Evolutionary conservation across 1,140 invertebrate species (phyloP).

Genomic region (Drosophila simulans): DNA sequence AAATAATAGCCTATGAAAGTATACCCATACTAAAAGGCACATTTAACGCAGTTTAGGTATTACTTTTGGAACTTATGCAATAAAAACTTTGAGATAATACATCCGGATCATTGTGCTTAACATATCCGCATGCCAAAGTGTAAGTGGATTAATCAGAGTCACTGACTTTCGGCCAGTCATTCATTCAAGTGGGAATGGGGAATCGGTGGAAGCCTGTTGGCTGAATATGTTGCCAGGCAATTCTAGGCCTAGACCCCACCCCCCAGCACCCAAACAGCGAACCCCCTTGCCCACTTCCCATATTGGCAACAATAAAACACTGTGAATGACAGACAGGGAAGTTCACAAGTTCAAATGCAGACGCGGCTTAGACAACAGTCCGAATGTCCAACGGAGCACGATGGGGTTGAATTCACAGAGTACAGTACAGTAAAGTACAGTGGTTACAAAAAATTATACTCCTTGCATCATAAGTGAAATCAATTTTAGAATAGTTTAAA

Average conservation of each 20-base stretch:
- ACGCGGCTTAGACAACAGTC: slow-evolving; percentile 27
- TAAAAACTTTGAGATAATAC: too few species aligned
- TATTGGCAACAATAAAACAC: slow-evolving; percentile 47
- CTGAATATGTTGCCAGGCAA: slow-evolving; percentile 12
- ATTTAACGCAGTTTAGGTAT: too few species aligned
- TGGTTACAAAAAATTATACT: background rate
- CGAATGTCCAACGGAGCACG: slow-evolving; percentile 8
- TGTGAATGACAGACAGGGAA: slow-evolving; percentile 58
- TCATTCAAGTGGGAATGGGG: slow-evolving; percentile 38
- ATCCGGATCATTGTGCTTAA: too few species aligned
- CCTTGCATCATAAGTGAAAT: too few species aligned
- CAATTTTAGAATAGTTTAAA: too few species aligned
- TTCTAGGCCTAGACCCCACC: slow-evolving; percentile 40
- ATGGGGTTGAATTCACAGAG: slow-evolving; percentile 3
- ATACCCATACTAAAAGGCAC: too few species aligned
- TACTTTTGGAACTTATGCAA: too few species aligned
- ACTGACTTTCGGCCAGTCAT: slow-evolving; percentile 41
- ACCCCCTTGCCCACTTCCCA: background rate
- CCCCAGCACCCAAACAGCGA: background rate
- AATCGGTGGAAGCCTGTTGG: slow-evolving; percentile 5
- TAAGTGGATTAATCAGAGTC: slow-evolving; percentile 7
- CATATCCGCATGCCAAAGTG: background rate
- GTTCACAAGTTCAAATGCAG: slow-evolving; percentile 65
- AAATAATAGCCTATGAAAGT: too few species aligned
- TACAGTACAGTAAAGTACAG: background rate